phyloP scores from a whole-genome alignment of 2,113 vertebrate genomes.

The Pituophis catenifer region DNA sequence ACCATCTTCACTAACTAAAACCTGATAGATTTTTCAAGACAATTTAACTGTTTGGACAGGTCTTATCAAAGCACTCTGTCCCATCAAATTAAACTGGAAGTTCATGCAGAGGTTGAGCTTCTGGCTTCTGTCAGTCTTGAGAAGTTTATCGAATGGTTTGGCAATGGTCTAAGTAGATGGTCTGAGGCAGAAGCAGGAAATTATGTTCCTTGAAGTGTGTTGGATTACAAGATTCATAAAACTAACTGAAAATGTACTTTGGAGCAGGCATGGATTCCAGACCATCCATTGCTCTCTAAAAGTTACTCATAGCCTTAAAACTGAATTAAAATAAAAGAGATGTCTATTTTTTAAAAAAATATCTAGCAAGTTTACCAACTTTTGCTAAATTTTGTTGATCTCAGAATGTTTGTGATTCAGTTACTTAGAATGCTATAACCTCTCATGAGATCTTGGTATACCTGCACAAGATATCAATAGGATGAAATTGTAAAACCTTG shows the following conservation, averaged over 20 bases:
- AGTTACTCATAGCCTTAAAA: background rate
- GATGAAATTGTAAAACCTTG: background rate
- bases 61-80: constrained; percentile 37
- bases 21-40: constrained; percentile 35
- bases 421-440: background rate
- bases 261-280: background rate
- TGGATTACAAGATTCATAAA: background rate
- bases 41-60: constrained; percentile 41
- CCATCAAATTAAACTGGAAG: constrained; percentile 42
- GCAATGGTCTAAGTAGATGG: background rate
- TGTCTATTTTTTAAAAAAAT: background rate
- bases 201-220: background rate
- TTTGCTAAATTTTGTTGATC: background rate
- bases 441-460: background rate
- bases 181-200: background rate
- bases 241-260: background rate
- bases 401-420: background rate
- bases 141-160: background rate
- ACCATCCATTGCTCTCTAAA: background rate
- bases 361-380: background rate
- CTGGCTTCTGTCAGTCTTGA: constrained; percentile 32
- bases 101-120: background rate
- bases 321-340: background rate
- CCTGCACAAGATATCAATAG: background rate
- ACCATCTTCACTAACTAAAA: constrained; percentile 42